A percentile compares a stretch with the other conserved stretches of the same genome.
These are phyloP conservation scores for Labroides dimidiatus DNA, from an alignment of 2,797 vertebrate genomes.

Conservation along the genomic window DNA sequence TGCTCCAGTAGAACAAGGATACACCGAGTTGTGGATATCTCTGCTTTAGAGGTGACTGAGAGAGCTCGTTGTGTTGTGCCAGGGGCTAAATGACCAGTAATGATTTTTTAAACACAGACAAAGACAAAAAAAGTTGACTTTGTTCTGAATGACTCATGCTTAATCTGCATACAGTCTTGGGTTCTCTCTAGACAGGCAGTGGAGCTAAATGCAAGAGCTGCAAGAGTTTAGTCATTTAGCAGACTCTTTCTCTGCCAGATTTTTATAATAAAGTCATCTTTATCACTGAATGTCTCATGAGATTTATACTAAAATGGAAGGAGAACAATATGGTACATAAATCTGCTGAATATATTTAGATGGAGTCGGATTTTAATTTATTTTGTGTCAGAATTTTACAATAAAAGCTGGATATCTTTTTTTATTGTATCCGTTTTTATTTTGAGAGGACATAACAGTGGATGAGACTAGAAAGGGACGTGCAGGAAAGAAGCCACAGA, in stretches of 20 bases:
- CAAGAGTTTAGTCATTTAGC: not conserved
- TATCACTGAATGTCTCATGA: not conserved
- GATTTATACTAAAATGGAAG: too few relatives aligned
- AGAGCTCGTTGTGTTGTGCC: slow-evolving; percentile 20
- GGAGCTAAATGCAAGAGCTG: slow-evolving; percentile 2
- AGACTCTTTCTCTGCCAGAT: not conserved
- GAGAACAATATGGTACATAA: too few relatives aligned
- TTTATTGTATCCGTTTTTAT: too few relatives aligned
- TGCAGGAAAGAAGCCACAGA: too few relatives aligned
- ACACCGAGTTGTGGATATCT: slow-evolving; percentile 14
- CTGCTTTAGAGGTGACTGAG: slow-evolving; percentile 19
- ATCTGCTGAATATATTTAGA: too few relatives aligned
- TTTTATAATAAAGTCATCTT: not conserved
- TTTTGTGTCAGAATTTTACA: too few relatives aligned
- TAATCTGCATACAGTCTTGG: slow-evolving; percentile 5
- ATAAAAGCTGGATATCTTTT: too few relatives aligned
- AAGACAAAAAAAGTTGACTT: slow-evolving; percentile 30
- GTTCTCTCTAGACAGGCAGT: not conserved
- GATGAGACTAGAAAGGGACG: too few relatives aligned
- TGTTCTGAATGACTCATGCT: slow-evolving; percentile 15
- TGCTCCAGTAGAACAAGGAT: slow-evolving; percentile 30
- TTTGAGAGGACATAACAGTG: too few relatives aligned
- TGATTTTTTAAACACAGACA: slow-evolving; percentile 19
- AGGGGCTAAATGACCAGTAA: slow-evolving; percentile 5
- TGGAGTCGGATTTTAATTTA: too few relatives aligned